A percentile compares a stretch with the other conserved stretches of the same genome.
phyloP scores from a whole-genome alignment of 2,797 vertebrate genomes.

The Urosaurus nigricauda region DNA sequence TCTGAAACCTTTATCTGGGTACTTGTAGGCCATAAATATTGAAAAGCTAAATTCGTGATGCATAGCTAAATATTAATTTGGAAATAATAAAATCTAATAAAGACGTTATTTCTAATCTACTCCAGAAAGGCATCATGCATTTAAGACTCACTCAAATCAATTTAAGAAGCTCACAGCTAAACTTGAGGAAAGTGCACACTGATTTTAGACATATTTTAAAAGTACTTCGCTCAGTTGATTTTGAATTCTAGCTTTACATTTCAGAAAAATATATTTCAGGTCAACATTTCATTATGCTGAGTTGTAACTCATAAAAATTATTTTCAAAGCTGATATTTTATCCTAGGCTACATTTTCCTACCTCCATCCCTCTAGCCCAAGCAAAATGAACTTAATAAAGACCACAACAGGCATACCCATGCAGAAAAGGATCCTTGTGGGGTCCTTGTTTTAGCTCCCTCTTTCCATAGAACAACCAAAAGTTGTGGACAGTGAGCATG shows the following conservation, averaged over 20 bases:
- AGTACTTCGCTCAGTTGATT: neutral
- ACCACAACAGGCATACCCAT: neutral
- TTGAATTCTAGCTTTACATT: neutral
- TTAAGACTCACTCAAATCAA: neutral
- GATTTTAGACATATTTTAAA: neutral
- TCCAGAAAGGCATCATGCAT: neutral
- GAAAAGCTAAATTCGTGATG: conserved; percentile 2
- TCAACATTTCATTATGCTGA: neutral
- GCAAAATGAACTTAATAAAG: conserved; percentile 16
- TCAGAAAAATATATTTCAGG: conserved; percentile 14
- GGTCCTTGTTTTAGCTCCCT: neutral
- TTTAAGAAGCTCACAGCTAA: neutral
- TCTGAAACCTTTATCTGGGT: neutral
- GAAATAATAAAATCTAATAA: neutral
- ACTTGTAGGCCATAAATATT: neutral
- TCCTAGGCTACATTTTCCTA: neutral
- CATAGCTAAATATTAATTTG: neutral
- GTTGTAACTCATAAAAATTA: conserved; percentile 37
- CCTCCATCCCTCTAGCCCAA: neutral
- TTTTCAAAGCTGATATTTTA: conserved; percentile 27
- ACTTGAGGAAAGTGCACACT: neutral
- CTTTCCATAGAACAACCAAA: neutral
- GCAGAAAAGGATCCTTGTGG: neutral
- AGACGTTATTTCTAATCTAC: neutral
- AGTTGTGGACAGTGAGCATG: neutral